Conservation (phyloP, 2,888 invertebrate genomes). For the Thecophora atra region DNA sequence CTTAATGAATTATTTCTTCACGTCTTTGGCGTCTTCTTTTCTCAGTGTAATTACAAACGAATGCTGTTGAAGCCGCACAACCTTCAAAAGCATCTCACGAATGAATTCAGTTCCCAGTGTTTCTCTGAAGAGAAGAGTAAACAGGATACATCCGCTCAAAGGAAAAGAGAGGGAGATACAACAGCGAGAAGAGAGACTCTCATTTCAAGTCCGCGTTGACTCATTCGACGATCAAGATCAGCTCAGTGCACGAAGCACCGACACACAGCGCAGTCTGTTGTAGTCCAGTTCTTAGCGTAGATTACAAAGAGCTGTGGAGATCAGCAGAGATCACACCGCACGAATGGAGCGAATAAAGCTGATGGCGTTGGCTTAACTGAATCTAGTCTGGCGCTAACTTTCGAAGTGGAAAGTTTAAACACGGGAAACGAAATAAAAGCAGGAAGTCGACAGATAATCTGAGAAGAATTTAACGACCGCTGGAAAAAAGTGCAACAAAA, state of each 20-base stretch:
- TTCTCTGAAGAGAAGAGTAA: too few relatives aligned
- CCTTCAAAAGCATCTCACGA: too few relatives aligned
- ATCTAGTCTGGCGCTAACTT: constrained; percentile 53
- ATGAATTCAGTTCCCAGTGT: too few relatives aligned
- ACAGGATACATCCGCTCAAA: too few relatives aligned
- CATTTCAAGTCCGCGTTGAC: neutral
- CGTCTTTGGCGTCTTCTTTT: too few relatives aligned
- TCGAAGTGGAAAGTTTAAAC: constrained; percentile 41
- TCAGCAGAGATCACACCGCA: too few relatives aligned
- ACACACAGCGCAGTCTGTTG: neutral
- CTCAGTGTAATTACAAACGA: too few relatives aligned
- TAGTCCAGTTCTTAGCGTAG: constrained; percentile 1
- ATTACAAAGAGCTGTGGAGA: neutral
- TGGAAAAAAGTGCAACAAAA: constrained; percentile 18
- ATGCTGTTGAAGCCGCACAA: too few relatives aligned
- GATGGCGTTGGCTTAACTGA: constrained; percentile 47
- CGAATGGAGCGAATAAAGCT: constrained; percentile 47
- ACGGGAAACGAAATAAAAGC: constrained; percentile 7
- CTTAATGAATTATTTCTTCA: too few relatives aligned
- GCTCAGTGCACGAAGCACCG: neutral
- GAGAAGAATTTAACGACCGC: constrained; percentile 2
- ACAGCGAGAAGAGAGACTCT: neutral
- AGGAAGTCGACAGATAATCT: constrained; percentile 1
- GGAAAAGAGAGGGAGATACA: too few relatives aligned
- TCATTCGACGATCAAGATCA: neutral